phyloP scores from a whole-genome alignment of 2,888 invertebrate genomes.

The Agrotis clavis region DNA sequence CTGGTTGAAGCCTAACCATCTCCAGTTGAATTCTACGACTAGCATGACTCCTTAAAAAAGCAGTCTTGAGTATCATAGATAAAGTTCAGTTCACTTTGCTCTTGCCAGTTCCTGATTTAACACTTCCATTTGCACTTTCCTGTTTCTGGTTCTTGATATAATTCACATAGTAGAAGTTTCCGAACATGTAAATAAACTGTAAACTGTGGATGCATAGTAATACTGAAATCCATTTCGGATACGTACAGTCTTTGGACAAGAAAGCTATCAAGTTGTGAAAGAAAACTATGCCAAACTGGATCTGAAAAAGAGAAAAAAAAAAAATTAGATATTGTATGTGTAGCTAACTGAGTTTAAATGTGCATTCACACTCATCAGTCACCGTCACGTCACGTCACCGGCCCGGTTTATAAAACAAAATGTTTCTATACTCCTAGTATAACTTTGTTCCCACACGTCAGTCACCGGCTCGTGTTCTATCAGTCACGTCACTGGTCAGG shows the following conservation, averaged over 20 bases:
- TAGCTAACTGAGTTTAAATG: no score
- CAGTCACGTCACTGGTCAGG: no score
- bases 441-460: no score
- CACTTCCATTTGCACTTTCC: slow-evolving; percentile 4
- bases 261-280: slow-evolving; percentile 61
- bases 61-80: not conserved
- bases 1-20: slow-evolving; percentile 9
- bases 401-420: no score
- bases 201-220: slow-evolving; percentile 18
- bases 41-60: slow-evolving; percentile 12
- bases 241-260: slow-evolving; percentile 48
- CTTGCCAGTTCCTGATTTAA: slow-evolving; percentile 23
- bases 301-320: slow-evolving; percentile 47
- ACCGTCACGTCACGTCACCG: no score
- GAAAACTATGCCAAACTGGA: slow-evolving; percentile 65
- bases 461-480: no score
- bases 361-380: no score
- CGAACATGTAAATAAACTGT: slow-evolving; percentile 68
- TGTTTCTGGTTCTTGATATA: slow-evolving; percentile 49
- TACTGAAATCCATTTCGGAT: slow-evolving; percentile 64
- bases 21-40: slow-evolving; percentile 18
- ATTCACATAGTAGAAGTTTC: slow-evolving; percentile 64
- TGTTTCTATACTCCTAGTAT: no score
- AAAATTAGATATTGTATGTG: not conserved
- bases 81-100: slow-evolving; percentile 43